Base-by-base conservation (phyloP, 2,797 vertebrate genomes). In the Urophycis tenuis region DNA sequence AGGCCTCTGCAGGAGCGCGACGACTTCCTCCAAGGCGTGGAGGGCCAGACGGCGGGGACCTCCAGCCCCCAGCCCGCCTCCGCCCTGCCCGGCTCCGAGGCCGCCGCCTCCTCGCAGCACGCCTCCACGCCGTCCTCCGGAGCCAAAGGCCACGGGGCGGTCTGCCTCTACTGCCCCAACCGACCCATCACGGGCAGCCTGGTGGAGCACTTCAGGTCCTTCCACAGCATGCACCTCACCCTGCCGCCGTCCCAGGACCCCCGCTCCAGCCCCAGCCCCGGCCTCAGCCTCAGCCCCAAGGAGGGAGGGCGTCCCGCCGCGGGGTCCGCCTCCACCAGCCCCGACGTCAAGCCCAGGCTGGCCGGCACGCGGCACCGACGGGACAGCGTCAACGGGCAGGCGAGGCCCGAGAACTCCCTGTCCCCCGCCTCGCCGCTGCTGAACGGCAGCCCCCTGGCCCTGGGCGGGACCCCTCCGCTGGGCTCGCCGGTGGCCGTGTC, bases 121-220 rank as follows among this genome's bases (percentile, higher is more conserved):
- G 67, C 72, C 0, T 71, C 64, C 81, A 1, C 92, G 78, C 2
- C 69, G 84, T 0, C 17, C 64, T n/a, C 72, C 7, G 86, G 87
- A 69, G 76, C 88, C 74, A 94, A 93, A 83, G 85, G 91, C 19
- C 80, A 84, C 33, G 17, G 77, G 0, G 79, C 91, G 0, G 84
- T 91, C 10, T 98, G 96, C 79, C 97, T 96, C 12, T 99, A 98
- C 87, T 98, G 97, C 80, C 96, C 95, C 0, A 95, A 94, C 34
- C 93, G 93, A 35, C 84, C 91, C 0, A 78, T 96, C 49, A 91
- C 92, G 64, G 93, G 93, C 0, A 94, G 97, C 85, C 90, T 98
- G 77, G 88, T 95, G 30, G 96, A 98, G 88, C 97, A 98, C 92
- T 95, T 98, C 88, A 94, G 93, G 84, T 92, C 85, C 0, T 87